These are phyloP conservation scores for Columba janthina DNA, from an alignment of 2,113 vertebrate genomes.

Conservation along the genomic window DNA sequence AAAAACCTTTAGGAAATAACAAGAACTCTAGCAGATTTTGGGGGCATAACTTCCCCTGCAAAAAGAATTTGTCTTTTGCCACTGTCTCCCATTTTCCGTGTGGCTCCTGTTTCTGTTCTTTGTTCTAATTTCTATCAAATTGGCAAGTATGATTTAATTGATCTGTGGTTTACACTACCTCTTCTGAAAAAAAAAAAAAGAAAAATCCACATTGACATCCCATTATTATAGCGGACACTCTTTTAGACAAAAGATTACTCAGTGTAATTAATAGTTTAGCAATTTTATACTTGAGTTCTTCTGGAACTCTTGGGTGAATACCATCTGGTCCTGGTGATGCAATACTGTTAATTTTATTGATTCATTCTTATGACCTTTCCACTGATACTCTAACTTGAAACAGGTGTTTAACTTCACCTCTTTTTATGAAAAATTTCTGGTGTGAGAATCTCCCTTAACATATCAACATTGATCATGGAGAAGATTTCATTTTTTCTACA, in stretches of 20 bases:
- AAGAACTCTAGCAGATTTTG: background rate
- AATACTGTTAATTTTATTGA: background rate
- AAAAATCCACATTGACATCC: background rate
- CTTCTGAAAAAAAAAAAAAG: background rate
- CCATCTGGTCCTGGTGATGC: background rate
- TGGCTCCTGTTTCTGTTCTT: background rate
- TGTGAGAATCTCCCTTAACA: background rate
- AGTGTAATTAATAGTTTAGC: background rate
- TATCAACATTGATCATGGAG: background rate
- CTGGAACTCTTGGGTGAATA: slow-evolving; percentile 1
- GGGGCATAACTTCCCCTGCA: background rate
- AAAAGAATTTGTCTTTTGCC: background rate
- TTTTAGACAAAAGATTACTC: background rate
- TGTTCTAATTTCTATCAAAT: background rate
- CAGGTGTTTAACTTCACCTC: background rate
- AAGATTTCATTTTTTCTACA: background rate
- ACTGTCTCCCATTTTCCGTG: background rate
- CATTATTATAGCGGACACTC: background rate
- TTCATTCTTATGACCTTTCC: background rate
- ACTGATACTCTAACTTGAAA: background rate
- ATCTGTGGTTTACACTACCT: background rate
- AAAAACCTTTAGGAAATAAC: background rate
- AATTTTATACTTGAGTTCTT: slow-evolving; percentile 4
- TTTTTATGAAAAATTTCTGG: background rate
- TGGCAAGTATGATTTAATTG: background rate